These are phyloP conservation scores for Melierax canorus DNA, from an alignment of 2,113 vertebrate species.

Conservation along the genomic window DNA sequence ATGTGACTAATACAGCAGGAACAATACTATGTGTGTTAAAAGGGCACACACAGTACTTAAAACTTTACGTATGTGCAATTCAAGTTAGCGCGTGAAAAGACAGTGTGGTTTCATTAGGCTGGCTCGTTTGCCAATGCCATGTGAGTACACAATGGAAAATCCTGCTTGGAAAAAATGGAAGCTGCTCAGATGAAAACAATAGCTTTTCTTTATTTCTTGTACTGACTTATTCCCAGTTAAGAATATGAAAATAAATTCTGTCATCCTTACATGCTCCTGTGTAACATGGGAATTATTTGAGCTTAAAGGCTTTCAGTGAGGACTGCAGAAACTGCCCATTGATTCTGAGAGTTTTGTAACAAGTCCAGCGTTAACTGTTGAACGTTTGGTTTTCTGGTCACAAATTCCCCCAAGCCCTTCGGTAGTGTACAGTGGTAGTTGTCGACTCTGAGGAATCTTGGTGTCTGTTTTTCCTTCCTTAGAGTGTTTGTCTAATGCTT, in stretches of 20 bases:
- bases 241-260: constrained; percentile 52
- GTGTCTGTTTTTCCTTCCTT: not conserved
- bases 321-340: constrained; percentile 30
- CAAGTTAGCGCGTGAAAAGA: not conserved
- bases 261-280: constrained; percentile 27
- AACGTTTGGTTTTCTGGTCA: not conserved
- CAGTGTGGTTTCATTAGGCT: not conserved
- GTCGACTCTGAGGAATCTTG: not conserved
- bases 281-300: constrained; percentile 41
- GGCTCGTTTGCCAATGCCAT: not conserved
- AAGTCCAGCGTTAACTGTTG: not conserved
- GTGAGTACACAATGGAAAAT: constrained; percentile 8
- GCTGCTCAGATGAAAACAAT: constrained; percentile 11
- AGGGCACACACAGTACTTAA: not conserved
- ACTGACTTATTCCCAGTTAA: constrained; percentile 12
- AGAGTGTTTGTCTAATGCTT: not conserved
- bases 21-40: not conserved
- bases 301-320: not conserved
- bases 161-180: constrained; percentile 20
- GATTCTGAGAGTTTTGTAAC: constrained; percentile 45
- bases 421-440: not conserved
- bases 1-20: not conserved
- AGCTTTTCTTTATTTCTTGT: constrained; percentile 42
- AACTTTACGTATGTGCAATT: not conserved
- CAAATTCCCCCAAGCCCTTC: not conserved